Base-by-base conservation (phyloP, 2,888 invertebrate species). In the Zaprionus bogoriensis region DNA sequence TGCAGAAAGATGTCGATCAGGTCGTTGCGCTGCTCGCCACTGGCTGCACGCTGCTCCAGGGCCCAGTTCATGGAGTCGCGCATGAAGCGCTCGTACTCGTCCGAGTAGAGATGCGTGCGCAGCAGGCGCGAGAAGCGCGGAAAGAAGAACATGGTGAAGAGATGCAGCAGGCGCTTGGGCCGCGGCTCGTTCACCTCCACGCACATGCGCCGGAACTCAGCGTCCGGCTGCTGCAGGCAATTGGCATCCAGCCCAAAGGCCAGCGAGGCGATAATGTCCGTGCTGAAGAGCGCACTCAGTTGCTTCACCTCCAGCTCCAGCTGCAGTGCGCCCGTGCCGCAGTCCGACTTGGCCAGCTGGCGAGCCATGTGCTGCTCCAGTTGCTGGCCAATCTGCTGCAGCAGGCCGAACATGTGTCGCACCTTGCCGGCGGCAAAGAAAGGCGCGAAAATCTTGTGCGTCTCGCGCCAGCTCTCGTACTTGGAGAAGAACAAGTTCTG, bases 1-100 rank as follows among this genome's bases (percentile, higher is more conserved):
- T 90, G 89, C 44, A 92, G 74, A n/a, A 93, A 84, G 12, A 92
- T 83, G 42, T 92, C 92, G 12, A 93, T 90, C 3, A 93, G 87
- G 74, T 93, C 93, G 42, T 91, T 88, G 3, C 92, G 85, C 23
- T 88, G 89, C 1, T 71, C 58, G 0, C 91, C 91, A 7, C 88
- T 88, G 2, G 83, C 70, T 30, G 89, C 87, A 1, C 93, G 88
- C 4, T 90, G 81, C 0, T 81, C 68, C 20, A 92, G 88, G 0
- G 90, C 89, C n/a, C 89, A 87, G 72, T 89, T 89, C 32, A 92
- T 90, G 1, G 89, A 82, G 0, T 77, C 47, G 1, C 90, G 81
- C 39, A 93, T 74, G 55, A 92, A 92, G 1, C 73, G 71, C 5
- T 83, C 79, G 7, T 81, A 80, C n/a, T 84, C 82, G 4, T 62